Percentiles rank a stretch among this genome's conserved stretches.
phyloP scores from a whole-genome alignment of 2,113 vertebrate genomes.

The Mola mola region DNA sequence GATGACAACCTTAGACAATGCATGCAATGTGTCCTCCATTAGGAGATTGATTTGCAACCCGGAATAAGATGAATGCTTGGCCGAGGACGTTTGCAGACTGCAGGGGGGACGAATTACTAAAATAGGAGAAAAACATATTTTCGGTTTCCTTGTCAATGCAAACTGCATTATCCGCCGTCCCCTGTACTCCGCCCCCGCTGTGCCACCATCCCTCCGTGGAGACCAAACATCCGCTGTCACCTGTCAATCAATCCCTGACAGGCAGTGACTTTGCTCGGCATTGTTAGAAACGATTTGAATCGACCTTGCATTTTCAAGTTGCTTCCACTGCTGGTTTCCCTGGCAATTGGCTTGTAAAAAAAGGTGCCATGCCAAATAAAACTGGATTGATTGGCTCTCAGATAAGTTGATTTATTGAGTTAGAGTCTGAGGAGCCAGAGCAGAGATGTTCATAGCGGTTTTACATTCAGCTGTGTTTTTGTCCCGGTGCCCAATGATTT shows the following conservation, averaged over 20 bases:
- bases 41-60: slow-evolving; percentile 65
- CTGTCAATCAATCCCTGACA: slow-evolving; percentile 75
- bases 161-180: slow-evolving; percentile 62
- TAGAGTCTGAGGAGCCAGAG: neutral
- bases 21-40: slow-evolving; percentile 57
- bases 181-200: slow-evolving; percentile 15
- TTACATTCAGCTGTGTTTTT: slow-evolving; percentile 1
- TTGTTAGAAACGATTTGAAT: slow-evolving; percentile 69
- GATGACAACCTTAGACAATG: slow-evolving; percentile 63
- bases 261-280: slow-evolving; percentile 72
- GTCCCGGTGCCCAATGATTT: no score
- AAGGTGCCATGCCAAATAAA: slow-evolving; percentile 66
- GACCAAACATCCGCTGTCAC: slow-evolving; percentile 71
- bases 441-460: slow-evolving; percentile 2
- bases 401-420: slow-evolving; percentile 65
- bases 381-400: slow-evolving; percentile 59
- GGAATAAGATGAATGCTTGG: slow-evolving; percentile 23
- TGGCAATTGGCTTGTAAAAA: slow-evolving; percentile 55
- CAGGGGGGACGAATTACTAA: slow-evolving; percentile 11
- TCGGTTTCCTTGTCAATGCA: slow-evolving; percentile 66
- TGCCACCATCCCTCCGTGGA: slow-evolving; percentile 16
- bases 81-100: slow-evolving; percentile 15
- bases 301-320: slow-evolving; percentile 70
- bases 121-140: slow-evolving; percentile 47
- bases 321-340: slow-evolving; percentile 58